Percentiles rank a stretch among this genome's conserved stretches.
These are phyloP conservation scores for Scylla paramamosain DNA, from an alignment of 1,140 invertebrate species.

Conservation along the genomic window DNA sequence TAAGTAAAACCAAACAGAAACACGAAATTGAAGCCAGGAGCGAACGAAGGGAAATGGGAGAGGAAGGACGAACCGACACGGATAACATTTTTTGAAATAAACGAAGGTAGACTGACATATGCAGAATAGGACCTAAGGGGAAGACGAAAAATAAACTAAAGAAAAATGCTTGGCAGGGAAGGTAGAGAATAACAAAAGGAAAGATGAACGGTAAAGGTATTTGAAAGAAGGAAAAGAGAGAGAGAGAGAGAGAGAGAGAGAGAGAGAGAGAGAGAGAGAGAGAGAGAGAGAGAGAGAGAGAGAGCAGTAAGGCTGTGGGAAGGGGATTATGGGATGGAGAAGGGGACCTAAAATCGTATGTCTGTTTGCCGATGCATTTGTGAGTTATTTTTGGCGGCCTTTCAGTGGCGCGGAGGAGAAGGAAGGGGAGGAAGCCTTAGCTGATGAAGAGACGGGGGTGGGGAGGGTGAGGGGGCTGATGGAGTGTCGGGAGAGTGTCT, in stretches of 20 bases:
- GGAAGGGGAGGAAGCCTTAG: constrained; percentile 6
- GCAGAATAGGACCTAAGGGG: no score
- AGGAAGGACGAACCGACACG: background rate
- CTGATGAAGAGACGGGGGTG: background rate
- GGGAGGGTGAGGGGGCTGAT: background rate
- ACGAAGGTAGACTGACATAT: no score
- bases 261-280: constrained; percentile 20
- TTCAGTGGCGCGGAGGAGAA: background rate
- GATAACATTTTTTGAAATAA: background rate
- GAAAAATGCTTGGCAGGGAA: background rate
- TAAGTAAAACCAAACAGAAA: background rate
- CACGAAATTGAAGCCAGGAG: background rate
- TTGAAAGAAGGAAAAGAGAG: background rate
- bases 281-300: background rate
- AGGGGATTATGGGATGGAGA: background rate
- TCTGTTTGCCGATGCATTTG: constrained; percentile 13
- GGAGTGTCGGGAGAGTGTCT: background rate
- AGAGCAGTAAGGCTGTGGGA: background rate
- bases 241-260: constrained; percentile 20
- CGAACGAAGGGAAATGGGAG: background rate
- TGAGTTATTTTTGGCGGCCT: background rate
- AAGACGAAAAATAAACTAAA: background rate
- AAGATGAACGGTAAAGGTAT: no score
- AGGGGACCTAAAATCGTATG: constrained; percentile 12
- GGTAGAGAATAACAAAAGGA: background rate